phyloP scores from a whole-genome alignment of 2,113 vertebrate genomes.

The Cichladusa arquata region DNA sequence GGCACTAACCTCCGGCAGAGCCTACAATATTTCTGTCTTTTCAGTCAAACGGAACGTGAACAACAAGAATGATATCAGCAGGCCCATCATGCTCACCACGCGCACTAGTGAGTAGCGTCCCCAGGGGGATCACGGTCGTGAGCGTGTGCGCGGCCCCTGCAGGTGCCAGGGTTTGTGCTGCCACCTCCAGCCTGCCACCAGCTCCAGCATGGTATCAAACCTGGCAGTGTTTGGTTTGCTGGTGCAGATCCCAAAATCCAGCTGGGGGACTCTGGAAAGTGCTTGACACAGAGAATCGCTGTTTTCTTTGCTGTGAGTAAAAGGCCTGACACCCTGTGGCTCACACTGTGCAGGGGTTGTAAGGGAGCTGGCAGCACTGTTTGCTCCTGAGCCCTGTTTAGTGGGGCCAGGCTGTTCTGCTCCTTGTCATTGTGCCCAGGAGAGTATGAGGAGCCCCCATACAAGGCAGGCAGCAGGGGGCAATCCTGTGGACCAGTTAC shows the following conservation, averaged over 20 bases:
- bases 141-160: neutral
- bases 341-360: neutral
- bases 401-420: neutral
- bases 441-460: accelerated
- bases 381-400: neutral
- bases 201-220: neutral
- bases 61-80: constrained; percentile 92
- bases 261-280: neutral
- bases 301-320: constrained; percentile 31
- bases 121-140: neutral
- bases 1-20: constrained; percentile 84
- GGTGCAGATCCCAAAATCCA: neutral
- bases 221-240: neutral
- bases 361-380: accelerated
- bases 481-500: accelerated
- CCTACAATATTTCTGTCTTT: constrained; percentile 97
- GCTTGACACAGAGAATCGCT: neutral
- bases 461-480: accelerated
- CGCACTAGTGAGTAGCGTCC: constrained; percentile 87
- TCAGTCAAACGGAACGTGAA: constrained; percentile 90
- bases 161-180: neutral
- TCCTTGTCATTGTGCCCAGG: neutral
- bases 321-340: accelerated
- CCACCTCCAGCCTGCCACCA: neutral
- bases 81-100: constrained; percentile 83